Evolutionary conservation across 2,888 invertebrate genomes (phyloP).

Genomic region (Cephus pulcher): DNA sequence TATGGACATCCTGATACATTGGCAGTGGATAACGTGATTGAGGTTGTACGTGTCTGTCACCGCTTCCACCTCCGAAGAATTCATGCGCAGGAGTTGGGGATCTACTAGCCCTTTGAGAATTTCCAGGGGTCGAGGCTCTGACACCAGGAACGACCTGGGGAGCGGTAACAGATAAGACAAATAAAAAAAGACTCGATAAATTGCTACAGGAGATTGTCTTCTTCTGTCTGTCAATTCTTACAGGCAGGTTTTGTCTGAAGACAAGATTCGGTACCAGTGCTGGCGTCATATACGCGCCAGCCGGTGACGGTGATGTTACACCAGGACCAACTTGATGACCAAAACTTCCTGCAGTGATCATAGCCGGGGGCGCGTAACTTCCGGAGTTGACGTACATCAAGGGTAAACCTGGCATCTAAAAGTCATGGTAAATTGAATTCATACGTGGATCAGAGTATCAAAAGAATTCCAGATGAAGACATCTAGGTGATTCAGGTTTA

Average conservation of each 20-base stretch:
- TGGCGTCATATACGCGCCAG: constrained; percentile 55
- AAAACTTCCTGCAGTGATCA: constrained; percentile 55
- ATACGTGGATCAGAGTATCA: neutral
- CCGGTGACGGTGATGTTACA: constrained; percentile 54
- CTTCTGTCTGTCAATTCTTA: constrained; percentile 29
- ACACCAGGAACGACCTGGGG: constrained; percentile 53
- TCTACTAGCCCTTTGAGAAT: constrained; percentile 59
- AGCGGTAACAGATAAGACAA: neutral
- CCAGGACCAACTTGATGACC: constrained; percentile 56
- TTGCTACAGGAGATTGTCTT: neutral
- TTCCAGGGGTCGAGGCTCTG: constrained; percentile 59
- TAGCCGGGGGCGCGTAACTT: constrained; percentile 54
- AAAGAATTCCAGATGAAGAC: neutral
- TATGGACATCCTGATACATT: constrained; percentile 64
- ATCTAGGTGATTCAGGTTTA: constrained; percentile 21
- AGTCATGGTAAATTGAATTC: constrained; percentile 1
- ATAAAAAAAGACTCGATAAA: neutral
- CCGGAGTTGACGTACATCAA: constrained; percentile 64
- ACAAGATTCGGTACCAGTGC: constrained; percentile 60
- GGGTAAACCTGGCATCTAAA: constrained; percentile 58
- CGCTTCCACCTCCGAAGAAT: constrained; percentile 53
- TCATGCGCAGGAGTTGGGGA: constrained; percentile 63
- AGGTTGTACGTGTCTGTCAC: constrained; percentile 60
- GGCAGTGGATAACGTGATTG: constrained; percentile 64
- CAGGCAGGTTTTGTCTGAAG: constrained; percentile 62